phyloP scores from a whole-genome alignment of 2,113 vertebrate species.

The Psittacula cyanocephala region DNA sequence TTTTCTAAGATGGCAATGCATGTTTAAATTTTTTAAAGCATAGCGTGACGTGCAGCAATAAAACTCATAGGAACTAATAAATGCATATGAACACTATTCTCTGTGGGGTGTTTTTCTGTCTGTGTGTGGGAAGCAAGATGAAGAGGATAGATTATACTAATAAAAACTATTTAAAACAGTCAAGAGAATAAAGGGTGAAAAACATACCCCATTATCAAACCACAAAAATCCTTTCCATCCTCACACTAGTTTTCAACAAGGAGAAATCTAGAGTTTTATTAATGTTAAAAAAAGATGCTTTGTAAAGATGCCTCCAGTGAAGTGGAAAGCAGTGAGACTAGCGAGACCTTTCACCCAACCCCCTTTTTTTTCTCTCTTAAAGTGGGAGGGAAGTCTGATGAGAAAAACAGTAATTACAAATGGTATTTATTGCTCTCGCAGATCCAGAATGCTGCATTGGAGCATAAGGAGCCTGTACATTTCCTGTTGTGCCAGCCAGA shows the following conservation, averaged over 20 bases:
- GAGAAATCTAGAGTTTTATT: neutral
- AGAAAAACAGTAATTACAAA: neutral
- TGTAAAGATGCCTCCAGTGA: neutral
- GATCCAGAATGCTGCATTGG: neutral
- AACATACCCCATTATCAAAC: neutral
- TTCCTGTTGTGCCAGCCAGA: accelerated
- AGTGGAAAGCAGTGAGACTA: neutral
- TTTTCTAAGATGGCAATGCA: neutral
- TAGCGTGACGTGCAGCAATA: neutral
- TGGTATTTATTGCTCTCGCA: neutral
- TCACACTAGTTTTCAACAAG: neutral
- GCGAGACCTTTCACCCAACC: neutral
- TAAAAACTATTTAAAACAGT: neutral
- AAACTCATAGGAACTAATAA: neutral
- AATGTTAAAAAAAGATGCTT: neutral
- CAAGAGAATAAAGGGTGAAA: neutral
- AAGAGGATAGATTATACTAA: neutral
- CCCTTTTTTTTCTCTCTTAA: neutral
- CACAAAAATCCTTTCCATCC: neutral
- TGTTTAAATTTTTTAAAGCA: neutral
- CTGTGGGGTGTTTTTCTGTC: neutral
- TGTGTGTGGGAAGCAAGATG: neutral
- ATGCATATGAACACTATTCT: neutral
- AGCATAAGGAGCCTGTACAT: neutral
- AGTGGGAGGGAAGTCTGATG: neutral